Evolutionary conservation across 64 coral and sea anemone genomes (phyloP).

Genomic region (Pachyseris speciosa): DNA sequence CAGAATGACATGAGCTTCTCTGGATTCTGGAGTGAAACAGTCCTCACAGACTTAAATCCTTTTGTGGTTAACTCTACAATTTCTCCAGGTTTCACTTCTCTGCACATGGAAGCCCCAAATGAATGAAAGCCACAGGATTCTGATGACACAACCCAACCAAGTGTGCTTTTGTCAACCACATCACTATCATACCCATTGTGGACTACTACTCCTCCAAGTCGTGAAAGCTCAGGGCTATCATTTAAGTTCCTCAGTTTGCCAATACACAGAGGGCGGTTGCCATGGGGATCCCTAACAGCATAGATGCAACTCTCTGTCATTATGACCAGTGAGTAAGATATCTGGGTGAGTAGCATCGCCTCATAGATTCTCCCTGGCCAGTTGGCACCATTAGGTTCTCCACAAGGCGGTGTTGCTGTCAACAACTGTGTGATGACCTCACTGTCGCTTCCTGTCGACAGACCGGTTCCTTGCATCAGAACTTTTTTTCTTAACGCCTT

Average conservation of each 20-base stretch:
- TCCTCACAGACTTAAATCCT: slow-evolving; percentile 72
- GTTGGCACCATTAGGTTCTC: slow-evolving; percentile 92
- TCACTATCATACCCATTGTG: slow-evolving; percentile 51
- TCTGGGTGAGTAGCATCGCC: slow-evolving; percentile 75
- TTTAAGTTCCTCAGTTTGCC: slow-evolving; percentile 79
- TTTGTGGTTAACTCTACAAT: slow-evolving; percentile 86
- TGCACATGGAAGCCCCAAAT: slow-evolving; percentile 84
- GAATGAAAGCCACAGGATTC: slow-evolving; percentile 96
- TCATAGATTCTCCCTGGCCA: slow-evolving; percentile 92
- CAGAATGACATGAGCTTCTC: slow-evolving; percentile 81
- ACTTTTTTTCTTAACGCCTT: slow-evolving; percentile 85
- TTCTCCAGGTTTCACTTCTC: slow-evolving; percentile 91
- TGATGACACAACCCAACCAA: slow-evolving; percentile 89
- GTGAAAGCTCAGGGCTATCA: slow-evolving; percentile 38
- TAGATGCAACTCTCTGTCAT: slow-evolving; percentile 87
- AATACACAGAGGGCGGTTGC: slow-evolving; percentile 91
- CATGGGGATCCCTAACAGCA: slow-evolving; percentile 96
- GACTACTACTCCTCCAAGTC: slow-evolving; percentile 9
- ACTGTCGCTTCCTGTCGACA: slow-evolving; percentile 94
- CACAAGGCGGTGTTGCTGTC: slow-evolving; percentile 89
- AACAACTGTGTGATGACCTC: slow-evolving; percentile 96
- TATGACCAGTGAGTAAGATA: slow-evolving; percentile 88
- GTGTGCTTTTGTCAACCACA: slow-evolving; percentile 37
- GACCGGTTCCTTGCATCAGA: slow-evolving; percentile 75
- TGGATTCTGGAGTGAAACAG: slow-evolving; percentile 54